phyloP scores from a whole-genome alignment of 2,888 invertebrate genomes.

The Meganola albula region DNA sequence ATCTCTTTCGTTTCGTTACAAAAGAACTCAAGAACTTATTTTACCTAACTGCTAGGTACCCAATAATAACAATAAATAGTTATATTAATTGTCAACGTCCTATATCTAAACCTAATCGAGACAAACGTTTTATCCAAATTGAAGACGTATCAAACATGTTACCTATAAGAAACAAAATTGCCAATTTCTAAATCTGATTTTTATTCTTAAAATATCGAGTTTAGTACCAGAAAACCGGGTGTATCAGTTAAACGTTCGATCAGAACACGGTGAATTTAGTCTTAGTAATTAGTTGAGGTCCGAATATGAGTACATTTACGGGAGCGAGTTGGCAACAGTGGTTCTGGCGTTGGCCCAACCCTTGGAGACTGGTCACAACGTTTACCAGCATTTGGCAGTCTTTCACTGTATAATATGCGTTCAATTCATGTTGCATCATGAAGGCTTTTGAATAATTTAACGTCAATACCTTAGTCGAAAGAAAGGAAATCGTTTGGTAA shows the following conservation, averaged over 20 bases:
- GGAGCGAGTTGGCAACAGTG: conserved; percentile 43
- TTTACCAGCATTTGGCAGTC: conserved; percentile 64
- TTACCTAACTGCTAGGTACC: too few species aligned
- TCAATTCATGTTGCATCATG: conserved; percentile 44
- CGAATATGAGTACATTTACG: conserved; percentile 41
- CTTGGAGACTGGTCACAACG: conserved; percentile 47
- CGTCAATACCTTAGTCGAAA: conserved; percentile 14
- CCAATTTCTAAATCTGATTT: too few species aligned
- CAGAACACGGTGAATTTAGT: too few species aligned
- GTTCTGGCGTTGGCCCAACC: conserved; percentile 52
- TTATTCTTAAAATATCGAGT: too few species aligned
- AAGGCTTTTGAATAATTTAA: conserved; percentile 38
- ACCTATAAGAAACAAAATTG: too few species aligned
- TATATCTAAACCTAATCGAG: conserved; percentile 21
- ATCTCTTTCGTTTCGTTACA: too few species aligned
- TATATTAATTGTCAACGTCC: too few species aligned
- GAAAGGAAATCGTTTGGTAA: neutral
- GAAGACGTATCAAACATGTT: conserved; percentile 27
- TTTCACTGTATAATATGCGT: conserved; percentile 52
- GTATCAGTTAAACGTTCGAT: too few species aligned
- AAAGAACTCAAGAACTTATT: too few species aligned
- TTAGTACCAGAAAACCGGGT: too few species aligned
- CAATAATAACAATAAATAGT: too few species aligned
- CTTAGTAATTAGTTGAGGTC: conserved; percentile 38
- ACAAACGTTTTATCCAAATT: conserved; percentile 24